Percentiles rank a stretch among this genome's conserved stretches.
phyloP scores from a whole-genome alignment of 23 tunicate genomes.

The Corella eumyota region DNA sequence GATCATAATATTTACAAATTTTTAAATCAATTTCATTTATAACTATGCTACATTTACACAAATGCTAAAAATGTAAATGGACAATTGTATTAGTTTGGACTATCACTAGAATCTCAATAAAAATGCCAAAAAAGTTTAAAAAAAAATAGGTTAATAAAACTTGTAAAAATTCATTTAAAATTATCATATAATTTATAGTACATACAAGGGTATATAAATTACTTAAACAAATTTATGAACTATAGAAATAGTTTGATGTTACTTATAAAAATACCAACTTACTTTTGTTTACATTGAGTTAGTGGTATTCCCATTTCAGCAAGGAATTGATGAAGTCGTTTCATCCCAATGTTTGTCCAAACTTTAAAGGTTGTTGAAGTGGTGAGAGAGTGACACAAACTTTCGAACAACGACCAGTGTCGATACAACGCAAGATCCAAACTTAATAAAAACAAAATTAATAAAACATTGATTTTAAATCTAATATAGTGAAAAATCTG shows the following conservation, averaged over 20 bases:
- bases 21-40: too few species aligned
- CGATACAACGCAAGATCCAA: conserved; percentile 77
- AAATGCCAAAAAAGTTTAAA: too few species aligned
- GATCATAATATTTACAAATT: not conserved
- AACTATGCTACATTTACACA: not conserved
- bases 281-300: conserved; percentile 71
- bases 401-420: conserved; percentile 88
- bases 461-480: not conserved
- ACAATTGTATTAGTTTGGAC: too few species aligned
- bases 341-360: conserved; percentile 81
- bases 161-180: too few species aligned
- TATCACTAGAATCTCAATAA: too few species aligned
- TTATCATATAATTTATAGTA: too few species aligned
- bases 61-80: too few species aligned
- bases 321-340: conserved; percentile 62
- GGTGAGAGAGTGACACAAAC: conserved; percentile 65
- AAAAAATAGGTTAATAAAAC: too few species aligned
- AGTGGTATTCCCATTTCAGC: conserved; percentile 96
- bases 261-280: not conserved
- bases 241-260: too few species aligned
- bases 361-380: conserved; percentile 73
- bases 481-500: not conserved
- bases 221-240: too few species aligned
- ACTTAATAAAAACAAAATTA: conserved; percentile 5
- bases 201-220: too few species aligned